Evolutionary conservation across 2,888 invertebrate genomes (phyloP).

Genomic region (Alsophila aescularia): DNA sequence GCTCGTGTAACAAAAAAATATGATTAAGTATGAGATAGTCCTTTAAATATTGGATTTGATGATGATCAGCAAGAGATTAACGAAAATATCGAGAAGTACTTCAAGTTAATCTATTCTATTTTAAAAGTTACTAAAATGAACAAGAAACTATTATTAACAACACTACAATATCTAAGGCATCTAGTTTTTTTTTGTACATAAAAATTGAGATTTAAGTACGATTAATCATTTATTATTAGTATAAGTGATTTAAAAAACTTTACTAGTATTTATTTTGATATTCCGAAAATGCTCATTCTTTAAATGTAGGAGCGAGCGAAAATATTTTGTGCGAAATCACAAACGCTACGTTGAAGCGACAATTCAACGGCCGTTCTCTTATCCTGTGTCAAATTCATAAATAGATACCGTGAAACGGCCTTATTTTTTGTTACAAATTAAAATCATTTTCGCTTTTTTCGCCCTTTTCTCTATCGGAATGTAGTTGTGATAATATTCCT

Average conservation of each 20-base stretch:
- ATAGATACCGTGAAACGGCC: background rate
- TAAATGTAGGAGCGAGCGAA: slow-evolving; percentile 10
- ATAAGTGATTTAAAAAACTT: too few species aligned
- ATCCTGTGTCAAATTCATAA: background rate
- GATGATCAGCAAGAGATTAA: too few species aligned
- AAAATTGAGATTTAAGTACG: too few species aligned
- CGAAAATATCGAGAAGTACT: too few species aligned
- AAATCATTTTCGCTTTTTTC: slow-evolving; percentile 10
- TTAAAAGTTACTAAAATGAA: too few species aligned
- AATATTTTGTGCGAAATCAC: slow-evolving; percentile 5
- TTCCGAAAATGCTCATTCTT: background rate
- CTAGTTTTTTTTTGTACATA: too few species aligned
- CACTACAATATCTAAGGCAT: too few species aligned
- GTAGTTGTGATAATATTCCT: slow-evolving; percentile 41
- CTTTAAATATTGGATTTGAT: too few species aligned
- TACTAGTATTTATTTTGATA: background rate
- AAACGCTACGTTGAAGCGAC: background rate
- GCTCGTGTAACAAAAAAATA: too few species aligned
- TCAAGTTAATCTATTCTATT: too few species aligned
- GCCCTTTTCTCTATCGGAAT: slow-evolving; percentile 17
- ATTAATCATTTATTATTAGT: background rate
- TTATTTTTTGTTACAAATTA: background rate
- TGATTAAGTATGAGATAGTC: too few species aligned
- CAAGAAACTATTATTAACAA: too few species aligned
- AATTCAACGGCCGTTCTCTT: background rate